Evolutionary conservation across 2,797 vertebrate genomes (phyloP).

Genomic region (Enoplosus armatus): DNA sequence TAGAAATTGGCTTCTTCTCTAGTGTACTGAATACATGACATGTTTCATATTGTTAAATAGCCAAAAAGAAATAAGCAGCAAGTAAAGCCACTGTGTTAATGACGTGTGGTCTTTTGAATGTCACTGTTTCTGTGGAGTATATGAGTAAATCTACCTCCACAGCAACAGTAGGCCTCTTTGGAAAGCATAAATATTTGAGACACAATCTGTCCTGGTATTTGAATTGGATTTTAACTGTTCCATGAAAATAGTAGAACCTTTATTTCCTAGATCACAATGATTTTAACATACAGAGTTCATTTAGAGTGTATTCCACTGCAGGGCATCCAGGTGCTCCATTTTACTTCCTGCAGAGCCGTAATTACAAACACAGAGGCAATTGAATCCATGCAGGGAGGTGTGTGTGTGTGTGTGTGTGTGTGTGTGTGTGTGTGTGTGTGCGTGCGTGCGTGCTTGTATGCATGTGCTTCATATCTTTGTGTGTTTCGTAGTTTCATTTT

Average conservation of each 20-base stretch:
- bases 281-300: constrained; percentile 72
- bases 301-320: constrained; percentile 79
- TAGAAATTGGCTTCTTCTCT: neutral
- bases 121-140: constrained; percentile 5
- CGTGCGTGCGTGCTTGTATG: neutral
- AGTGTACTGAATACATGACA: neutral
- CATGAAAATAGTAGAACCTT: constrained; percentile 51
- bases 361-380: constrained; percentile 83
- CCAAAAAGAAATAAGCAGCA: constrained; percentile 24
- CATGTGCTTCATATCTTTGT: constrained; percentile 30
- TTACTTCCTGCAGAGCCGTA: constrained; percentile 77
- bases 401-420: constrained; percentile 34
- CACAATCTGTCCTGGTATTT: constrained; percentile 24
- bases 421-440: constrained; percentile 11
- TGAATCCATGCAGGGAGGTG: constrained; percentile 72
- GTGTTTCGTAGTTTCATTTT: constrained; percentile 36
- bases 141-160: constrained; percentile 7
- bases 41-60: constrained; percentile 12
- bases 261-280: constrained; percentile 61
- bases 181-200: constrained; percentile 47
- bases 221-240: constrained; percentile 53
- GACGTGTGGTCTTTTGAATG: constrained; percentile 21
- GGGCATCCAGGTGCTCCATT: constrained; percentile 80
- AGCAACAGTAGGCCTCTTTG: constrained; percentile 29
- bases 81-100: constrained; percentile 13